Evolutionary conservation across 2,888 invertebrate species (phyloP), one percentile per base, ranked within the genome.

Genomic region (Bedellia somnulentella): DNA sequence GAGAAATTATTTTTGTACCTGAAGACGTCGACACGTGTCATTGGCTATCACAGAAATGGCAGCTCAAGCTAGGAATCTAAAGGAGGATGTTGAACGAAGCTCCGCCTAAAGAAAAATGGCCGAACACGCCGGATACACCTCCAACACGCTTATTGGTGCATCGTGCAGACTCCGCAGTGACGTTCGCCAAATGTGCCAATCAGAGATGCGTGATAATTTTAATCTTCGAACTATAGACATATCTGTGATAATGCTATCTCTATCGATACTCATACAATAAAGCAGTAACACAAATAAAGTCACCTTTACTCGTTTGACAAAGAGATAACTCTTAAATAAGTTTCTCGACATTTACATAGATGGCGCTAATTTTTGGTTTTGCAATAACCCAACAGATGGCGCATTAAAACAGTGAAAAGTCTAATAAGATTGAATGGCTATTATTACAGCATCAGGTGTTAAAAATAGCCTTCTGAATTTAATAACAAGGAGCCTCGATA

Each of bases 61-160:
- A 60, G 68, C 62, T 57, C 62, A 70, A 64, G 64, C 64, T 56
- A 61, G 58, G 71, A 70, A 73, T 71, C 67, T 62, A 60, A 73
- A 75, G 73, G 73, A 71, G 73, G 68, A 56, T 52, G 63, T 62
- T 50, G 45, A 39, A 33, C 37, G 41, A 49, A 48, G 52, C 71
- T 44, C 64, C 73, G 60, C 73, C 73, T 71, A 52, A 64, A 34
- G 71, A 48, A 64, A 58, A 50, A 75, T 75, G 73, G 73, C 73
- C 59, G 73, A 50, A 54, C 44, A 42, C 45, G 52, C 46, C 35
- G 44, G 49, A 39, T 46, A 51, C 51, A 50, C 52, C 55, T 50
- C 52, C 51, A 38, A 29, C 33, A 30, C 39, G 44, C 41, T 46
- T 43, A 71, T 73, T 75, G 73, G 73, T 50, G 49, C 52, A 52